Conservation (phyloP, 2,797 vertebrate genomes). For the Pseudochromis fuscus region DNA sequence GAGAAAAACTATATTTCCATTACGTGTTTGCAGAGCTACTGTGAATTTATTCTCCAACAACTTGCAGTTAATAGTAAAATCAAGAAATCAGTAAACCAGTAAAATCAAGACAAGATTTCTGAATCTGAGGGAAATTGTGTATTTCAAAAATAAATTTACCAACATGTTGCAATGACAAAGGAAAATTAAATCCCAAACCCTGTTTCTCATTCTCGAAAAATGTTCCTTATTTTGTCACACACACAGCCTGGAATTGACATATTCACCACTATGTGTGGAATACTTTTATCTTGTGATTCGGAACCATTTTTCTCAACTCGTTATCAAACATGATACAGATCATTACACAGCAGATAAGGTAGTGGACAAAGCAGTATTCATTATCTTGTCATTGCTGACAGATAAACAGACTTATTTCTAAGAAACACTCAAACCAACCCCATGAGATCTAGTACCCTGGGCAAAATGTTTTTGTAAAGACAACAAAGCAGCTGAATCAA, state of each 20-base stretch:
- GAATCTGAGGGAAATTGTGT: too few species aligned
- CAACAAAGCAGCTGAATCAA: slow-evolving; percentile 21
- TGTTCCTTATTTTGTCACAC: not conserved
- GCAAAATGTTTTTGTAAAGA: slow-evolving; percentile 32
- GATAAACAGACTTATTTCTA: slow-evolving; percentile 78
- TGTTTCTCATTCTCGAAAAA: not conserved
- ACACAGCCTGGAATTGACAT: slow-evolving; percentile 30
- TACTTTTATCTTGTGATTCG: slow-evolving; percentile 45
- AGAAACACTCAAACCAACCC: slow-evolving; percentile 58
- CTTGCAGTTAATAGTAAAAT: too few species aligned
- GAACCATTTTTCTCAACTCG: slow-evolving; percentile 43
- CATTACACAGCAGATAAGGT: slow-evolving; percentile 74
- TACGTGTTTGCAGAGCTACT: not conserved
- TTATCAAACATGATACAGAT: slow-evolving; percentile 77
- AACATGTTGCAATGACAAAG: not conserved
- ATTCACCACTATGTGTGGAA: slow-evolving; percentile 40
- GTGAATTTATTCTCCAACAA: not conserved
- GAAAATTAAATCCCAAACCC: not conserved
- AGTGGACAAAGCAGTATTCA: slow-evolving; percentile 76
- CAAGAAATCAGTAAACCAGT: too few species aligned
- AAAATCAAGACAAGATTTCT: slow-evolving; percentile 20
- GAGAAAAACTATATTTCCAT: not conserved
- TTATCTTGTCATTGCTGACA: slow-evolving; percentile 83
- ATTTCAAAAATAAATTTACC: slow-evolving; percentile 1
- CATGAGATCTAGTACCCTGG: slow-evolving; percentile 8